Evolutionary conservation across 2,888 invertebrate genomes (phyloP).

Genomic region (Conus canariensis): DNA sequence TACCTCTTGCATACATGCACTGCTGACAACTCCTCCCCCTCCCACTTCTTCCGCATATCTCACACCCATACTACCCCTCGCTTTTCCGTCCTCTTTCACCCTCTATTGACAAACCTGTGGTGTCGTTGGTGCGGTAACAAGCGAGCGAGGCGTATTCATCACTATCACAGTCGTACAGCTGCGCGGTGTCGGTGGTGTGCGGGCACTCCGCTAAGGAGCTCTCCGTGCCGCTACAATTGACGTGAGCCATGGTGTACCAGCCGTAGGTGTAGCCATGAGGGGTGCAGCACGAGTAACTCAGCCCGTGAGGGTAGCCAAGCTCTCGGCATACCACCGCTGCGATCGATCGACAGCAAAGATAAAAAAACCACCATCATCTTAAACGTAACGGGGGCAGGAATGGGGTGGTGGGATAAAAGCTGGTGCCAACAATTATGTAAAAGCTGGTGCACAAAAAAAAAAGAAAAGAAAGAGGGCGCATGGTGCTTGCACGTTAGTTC

Average conservation of each 20-base stretch:
- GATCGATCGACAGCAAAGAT: conserved; percentile 19
- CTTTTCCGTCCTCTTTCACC: not conserved
- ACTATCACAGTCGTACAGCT: conserved; percentile 49
- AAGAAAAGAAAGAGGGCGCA: not conserved
- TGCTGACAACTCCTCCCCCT: too few species aligned
- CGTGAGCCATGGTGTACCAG: conserved; percentile 48
- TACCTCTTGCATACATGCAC: not conserved
- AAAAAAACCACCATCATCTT: too few species aligned
- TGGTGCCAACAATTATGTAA: too few species aligned
- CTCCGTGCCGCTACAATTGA: conserved; percentile 64
- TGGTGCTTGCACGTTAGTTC: too few species aligned
- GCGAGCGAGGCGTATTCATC: conserved; percentile 65
- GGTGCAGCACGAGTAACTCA: conserved; percentile 62
- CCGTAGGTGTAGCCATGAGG: conserved; percentile 66
- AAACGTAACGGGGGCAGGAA: too few species aligned
- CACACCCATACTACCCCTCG: not conserved
- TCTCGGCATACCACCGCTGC: conserved; percentile 67
- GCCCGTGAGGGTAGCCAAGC: conserved; percentile 63
- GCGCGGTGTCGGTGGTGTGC: conserved; percentile 16
- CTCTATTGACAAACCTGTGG: not conserved
- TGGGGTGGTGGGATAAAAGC: too few species aligned
- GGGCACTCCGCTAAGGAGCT: conserved; percentile 60
- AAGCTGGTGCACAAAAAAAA: not conserved
- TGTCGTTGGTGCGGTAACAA: conserved; percentile 56
- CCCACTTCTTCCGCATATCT: too few species aligned